Evolutionary conservation across 2,113 vertebrate species (phyloP).

Genomic region (Psophia crepitans): DNA sequence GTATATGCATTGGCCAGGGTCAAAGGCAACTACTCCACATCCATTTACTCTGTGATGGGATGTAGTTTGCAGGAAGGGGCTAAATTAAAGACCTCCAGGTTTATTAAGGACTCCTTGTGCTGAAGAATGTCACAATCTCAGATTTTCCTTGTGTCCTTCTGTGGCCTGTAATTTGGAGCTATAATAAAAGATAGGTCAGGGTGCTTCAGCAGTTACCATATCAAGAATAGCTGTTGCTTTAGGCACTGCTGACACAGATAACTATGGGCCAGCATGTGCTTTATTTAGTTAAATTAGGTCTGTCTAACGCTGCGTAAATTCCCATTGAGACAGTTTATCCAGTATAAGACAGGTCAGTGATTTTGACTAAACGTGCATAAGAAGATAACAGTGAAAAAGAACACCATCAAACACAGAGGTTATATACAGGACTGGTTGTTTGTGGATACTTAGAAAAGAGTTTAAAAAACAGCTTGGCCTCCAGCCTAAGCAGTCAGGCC

Average conservation of each 20-base stretch:
- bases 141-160: neutral
- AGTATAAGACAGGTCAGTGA: neutral
- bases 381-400: neutral
- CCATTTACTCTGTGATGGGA: neutral
- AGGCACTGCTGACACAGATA: neutral
- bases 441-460: neutral
- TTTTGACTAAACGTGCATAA: neutral
- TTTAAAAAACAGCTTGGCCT: neutral
- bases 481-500: neutral
- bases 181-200: neutral
- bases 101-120: neutral
- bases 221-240: neutral
- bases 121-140: neutral
- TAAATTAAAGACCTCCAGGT: neutral
- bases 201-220: neutral
- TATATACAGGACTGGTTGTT: neutral
- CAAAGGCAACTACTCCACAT: neutral
- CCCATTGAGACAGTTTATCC: neutral
- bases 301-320: neutral
- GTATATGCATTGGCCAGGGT: neutral
- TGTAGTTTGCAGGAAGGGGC: neutral
- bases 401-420: neutral
- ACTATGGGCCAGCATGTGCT: neutral
- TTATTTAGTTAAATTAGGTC: slow-evolving; percentile 1
- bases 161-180: neutral